phyloP scores from a whole-genome alignment of 1,140 invertebrate genomes.

The Grapholita molesta region DNA sequence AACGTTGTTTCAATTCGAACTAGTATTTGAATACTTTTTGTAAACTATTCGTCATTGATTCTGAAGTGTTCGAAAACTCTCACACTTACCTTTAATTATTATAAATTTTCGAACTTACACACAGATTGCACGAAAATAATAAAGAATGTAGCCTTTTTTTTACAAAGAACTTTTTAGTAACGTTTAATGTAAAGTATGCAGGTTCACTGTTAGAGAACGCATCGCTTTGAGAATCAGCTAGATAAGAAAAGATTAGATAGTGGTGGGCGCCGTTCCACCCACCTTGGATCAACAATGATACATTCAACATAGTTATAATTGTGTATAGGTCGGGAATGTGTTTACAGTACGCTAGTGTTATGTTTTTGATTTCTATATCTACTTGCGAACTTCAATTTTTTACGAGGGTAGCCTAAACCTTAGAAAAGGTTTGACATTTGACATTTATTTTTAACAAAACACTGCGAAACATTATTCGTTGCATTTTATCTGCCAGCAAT shows the following conservation, averaged over 20 bases:
- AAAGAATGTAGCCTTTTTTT: background rate
- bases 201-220: background rate
- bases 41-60: background rate
- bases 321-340: background rate
- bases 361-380: too few relatives aligned
- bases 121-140: background rate
- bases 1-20: background rate
- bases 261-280: constrained; percentile 1
- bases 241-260: constrained; percentile 10
- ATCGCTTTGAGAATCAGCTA: constrained; percentile 3
- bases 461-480: too few relatives aligned
- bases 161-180: background rate
- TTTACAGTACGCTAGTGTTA: too few relatives aligned
- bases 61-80: background rate
- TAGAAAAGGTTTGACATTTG: too few relatives aligned
- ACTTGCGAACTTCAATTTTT: too few relatives aligned
- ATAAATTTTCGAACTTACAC: background rate
- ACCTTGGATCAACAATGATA: constrained; percentile 7
- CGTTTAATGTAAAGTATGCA: constrained; percentile 6
- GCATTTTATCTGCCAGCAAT: too few relatives aligned
- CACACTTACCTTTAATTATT: background rate
- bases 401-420: too few relatives aligned
- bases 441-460: too few relatives aligned
- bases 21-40: background rate
- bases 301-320: background rate